Base-by-base conservation (phyloP, 2,888 invertebrate species). In the Eumacrocentrus americanus region DNA sequence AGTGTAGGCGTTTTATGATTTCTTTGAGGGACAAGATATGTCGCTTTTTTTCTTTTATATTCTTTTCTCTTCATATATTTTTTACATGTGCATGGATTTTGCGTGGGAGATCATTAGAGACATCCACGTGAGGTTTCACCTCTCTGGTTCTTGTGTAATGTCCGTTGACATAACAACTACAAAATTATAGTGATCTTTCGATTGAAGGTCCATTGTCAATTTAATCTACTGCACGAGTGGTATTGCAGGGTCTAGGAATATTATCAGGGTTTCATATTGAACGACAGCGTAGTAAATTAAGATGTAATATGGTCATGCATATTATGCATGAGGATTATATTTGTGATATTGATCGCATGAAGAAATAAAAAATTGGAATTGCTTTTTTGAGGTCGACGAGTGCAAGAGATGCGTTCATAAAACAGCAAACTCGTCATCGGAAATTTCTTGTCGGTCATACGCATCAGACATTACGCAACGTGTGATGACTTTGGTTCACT, bases 381-480 rank as follows among this genome's bases (percentile, higher is more conserved):
- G 14, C 25, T 47, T 25, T 47, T 50, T 50, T 14, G n/a, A n/a
- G 35, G 16, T 50, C 18, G 48, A 40, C 38, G 50, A 50, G 18
- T 34, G 50, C 16, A 11, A 3, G 11, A 50, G n/a, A 50, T 29
- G 16, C 35, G 34, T 29, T 34, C 34, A 50, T 50, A 34, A 50
- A 50, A 50, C 20, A 9, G 16, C 16, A 23, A 20, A 50, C 34
- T 50, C 50, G 50, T 50, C 35, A 35, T 48, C 23, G 14, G 14
- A 5, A 50, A 50, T 50, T 50, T 50, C 50, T 50, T 34, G n/a
- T 47, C 25, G 25, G 22, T 47, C 6, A 47, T 25, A 47, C 14
- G 7, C 20, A n/a, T n/a, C 46, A 52, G 29, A 46, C 48, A 58
- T 66, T 69, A 53, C 66, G 55, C 67, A 68, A 67, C 63, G 60